These are phyloP conservation scores for Drosophila ficusphila DNA, from an alignment of 1,140 invertebrate species.

Conservation along the genomic window DNA sequence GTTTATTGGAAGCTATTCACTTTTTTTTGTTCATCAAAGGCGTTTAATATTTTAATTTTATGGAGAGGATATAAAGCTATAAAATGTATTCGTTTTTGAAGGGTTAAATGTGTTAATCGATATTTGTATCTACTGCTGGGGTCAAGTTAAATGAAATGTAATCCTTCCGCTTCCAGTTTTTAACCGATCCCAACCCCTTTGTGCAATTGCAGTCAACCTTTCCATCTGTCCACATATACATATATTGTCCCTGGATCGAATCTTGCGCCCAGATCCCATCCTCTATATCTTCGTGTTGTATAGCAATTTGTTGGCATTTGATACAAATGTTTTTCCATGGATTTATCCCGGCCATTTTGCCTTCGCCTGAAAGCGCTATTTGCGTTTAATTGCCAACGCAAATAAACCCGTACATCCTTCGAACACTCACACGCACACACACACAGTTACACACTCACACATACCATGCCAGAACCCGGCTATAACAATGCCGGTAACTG, in stretches of 20 bases:
- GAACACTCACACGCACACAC: constrained; percentile 11
- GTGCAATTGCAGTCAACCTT: constrained; percentile 9
- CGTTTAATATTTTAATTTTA: no score
- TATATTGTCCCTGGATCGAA: neutral
- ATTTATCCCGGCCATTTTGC: constrained; percentile 21
- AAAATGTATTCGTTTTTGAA: no score
- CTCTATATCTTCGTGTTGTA: constrained; percentile 9
- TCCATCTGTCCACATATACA: constrained; percentile 30
- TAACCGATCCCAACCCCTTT: constrained; percentile 1
- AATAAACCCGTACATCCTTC: constrained; percentile 33
- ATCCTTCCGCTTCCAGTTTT: neutral
- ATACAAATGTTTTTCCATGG: constrained; percentile 30
- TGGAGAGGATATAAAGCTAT: no score
- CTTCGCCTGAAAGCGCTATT: constrained; percentile 40
- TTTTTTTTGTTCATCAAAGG: neutral
- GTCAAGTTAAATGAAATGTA: neutral
- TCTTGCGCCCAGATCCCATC: constrained; percentile 4
- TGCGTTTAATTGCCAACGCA: constrained; percentile 71
- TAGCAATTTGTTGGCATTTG: constrained; percentile 46
- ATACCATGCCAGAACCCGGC: constrained; percentile 1
- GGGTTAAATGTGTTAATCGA: no score
- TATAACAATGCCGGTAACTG: constrained; percentile 51
- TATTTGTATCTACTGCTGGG: neutral
- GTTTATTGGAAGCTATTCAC: neutral
- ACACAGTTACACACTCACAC: constrained; percentile 19